phyloP scores from a whole-genome alignment of 2,797 vertebrate genomes.

The Sebastes cheni region DNA sequence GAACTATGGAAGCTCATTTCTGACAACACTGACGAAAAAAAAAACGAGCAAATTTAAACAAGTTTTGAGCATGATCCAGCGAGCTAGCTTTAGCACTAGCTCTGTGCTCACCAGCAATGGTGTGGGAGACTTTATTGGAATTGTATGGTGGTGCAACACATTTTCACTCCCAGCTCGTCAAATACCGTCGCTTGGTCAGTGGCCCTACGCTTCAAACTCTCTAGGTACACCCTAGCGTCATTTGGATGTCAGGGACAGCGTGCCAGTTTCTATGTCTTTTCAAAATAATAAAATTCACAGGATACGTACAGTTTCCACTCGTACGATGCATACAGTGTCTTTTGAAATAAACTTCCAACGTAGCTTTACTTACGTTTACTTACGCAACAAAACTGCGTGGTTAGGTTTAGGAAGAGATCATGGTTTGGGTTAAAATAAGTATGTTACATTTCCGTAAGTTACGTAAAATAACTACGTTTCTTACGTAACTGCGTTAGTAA shows the following conservation, averaged over 20 bases:
- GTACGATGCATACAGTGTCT: neutral
- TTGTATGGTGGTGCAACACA: neutral
- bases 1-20: conserved; percentile 48
- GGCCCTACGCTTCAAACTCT: neutral
- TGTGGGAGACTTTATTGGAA: neutral
- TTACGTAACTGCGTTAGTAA: neutral
- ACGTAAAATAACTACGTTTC: neutral
- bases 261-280: neutral
- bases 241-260: neutral
- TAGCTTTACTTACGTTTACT: too few species aligned
- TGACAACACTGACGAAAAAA: conserved; percentile 12
- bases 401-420: neutral
- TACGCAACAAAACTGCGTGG: neutral
- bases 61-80: neutral
- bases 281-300: neutral
- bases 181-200: neutral
- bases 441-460: too few species aligned
- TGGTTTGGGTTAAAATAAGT: too few species aligned
- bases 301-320: neutral
- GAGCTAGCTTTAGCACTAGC: neutral
- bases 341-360: too few species aligned
- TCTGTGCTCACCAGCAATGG: neutral
- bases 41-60: neutral
- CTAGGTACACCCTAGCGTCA: neutral
- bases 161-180: neutral